Base-by-base conservation (phyloP, 2,113 vertebrate species). In the Platichthys flesus region DNA sequence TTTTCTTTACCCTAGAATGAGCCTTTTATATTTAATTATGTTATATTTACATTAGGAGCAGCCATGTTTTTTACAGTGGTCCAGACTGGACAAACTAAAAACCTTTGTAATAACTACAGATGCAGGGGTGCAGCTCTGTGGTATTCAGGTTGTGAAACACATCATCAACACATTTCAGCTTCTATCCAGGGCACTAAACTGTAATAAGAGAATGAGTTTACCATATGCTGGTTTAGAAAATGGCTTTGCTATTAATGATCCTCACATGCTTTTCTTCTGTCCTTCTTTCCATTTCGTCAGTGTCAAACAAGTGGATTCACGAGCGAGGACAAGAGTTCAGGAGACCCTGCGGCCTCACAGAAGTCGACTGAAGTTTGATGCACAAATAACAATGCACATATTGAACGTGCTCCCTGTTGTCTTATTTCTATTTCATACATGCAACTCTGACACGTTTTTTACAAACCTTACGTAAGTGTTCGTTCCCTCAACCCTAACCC, bases 231-330 rank as follows among this genome's bases (percentile, higher is more conserved):
- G 10, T 5, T 5, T 37, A 3, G 49, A 23, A 37, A 3, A 42
- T 42, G 21, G 18, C 15, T 69, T 14, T 5, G 2, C 9, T 62
- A 20, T 20, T 31, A 58, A 18, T 28, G 14, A 3, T 23, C 42
- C 2, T 67, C 16, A 52, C 4, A n/a, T 0, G 0, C 2, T 40
- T 5, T n/a, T 21, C 9, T 20, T 26, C 4, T 24, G 1, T 28
- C 8, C 20, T 62, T 26, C 64, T 59, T 28, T 72, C 4, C 77
- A 71, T 76, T 37, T 95, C 81, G 49, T 74, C 93, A 99, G 98
- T 99, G 84, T 98, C 98, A 51, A 99, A 99, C 91, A 99, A 99
- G 82, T 99, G 98, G 98, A 96, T 99, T 87, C 98, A 99, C 0
- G 97, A 99, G 91, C 92, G 98, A 91, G 98, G 97, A 71, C 98